phyloP scores from a whole-genome alignment of 2,113 vertebrate genomes.

The Nannospalax galili region DNA sequence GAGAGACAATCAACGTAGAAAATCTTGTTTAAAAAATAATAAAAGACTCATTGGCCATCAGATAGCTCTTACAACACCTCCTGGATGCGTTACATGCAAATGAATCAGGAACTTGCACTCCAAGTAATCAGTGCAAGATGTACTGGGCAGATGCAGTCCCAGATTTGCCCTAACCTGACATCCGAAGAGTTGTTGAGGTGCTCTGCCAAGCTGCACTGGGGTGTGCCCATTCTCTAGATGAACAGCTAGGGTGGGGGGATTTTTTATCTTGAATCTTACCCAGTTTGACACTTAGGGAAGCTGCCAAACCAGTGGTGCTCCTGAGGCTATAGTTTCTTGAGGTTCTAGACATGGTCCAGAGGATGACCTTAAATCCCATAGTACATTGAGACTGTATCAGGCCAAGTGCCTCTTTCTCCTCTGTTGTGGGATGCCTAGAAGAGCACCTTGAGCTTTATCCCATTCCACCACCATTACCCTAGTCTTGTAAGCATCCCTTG shows the following conservation, averaged over 20 bases:
- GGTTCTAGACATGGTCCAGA: slow-evolving; percentile 14
- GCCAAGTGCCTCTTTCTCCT: not conserved
- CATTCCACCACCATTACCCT: not conserved
- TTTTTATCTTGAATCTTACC: not conserved
- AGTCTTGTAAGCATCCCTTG: not conserved
- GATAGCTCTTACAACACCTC: slow-evolving; percentile 77
- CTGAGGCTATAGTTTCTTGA: not conserved
- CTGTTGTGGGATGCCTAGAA: not conserved
- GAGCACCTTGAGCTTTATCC: not conserved
- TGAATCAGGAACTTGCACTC: slow-evolving; percentile 79
- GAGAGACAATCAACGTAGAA: slow-evolving; percentile 73
- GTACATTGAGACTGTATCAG: not conserved
- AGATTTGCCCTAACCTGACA: slow-evolving; percentile 67
- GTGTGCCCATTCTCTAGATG: slow-evolving; percentile 40
- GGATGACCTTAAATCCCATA: not conserved
- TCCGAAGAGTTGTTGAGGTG: slow-evolving; percentile 43
- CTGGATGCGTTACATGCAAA: slow-evolving; percentile 72
- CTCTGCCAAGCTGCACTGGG: slow-evolving; percentile 65
- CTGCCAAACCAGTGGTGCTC: not conserved
- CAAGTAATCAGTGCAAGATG: slow-evolving; percentile 76
- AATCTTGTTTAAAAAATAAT: slow-evolving; percentile 75
- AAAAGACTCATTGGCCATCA: slow-evolving; percentile 71
- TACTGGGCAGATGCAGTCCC: slow-evolving; percentile 69
- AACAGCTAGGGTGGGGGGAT: slow-evolving; percentile 10
- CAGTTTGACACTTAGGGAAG: not conserved